These are phyloP conservation scores for Heliconius erato DNA, from an alignment of 2,888 invertebrate genomes.

Conservation along the genomic window DNA sequence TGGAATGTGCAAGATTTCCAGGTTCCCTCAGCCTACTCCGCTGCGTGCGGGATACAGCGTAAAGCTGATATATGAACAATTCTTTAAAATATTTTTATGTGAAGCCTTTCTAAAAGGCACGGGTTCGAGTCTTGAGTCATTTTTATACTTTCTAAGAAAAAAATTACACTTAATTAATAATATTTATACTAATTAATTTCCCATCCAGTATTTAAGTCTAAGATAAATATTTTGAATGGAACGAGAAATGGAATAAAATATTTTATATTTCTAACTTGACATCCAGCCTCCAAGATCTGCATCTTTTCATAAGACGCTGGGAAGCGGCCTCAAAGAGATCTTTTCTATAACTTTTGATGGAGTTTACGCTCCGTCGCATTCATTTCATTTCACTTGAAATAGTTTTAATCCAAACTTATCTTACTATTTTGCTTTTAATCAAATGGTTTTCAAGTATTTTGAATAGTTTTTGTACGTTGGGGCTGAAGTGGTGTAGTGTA, in stretches of 20 bases:
- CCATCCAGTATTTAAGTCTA: not conserved
- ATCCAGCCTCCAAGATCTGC: constrained; percentile 16
- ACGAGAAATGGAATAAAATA: constrained; percentile 7
- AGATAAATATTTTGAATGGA: not conserved
- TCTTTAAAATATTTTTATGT: too few species aligned
- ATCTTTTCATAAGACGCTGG: constrained; percentile 37
- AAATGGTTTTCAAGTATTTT: constrained; percentile 37
- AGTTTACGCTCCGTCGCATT: constrained; percentile 49
- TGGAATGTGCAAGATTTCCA: too few species aligned
- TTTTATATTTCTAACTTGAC: constrained; percentile 15
- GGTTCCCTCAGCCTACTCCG: too few species aligned
- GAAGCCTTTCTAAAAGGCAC: too few species aligned
- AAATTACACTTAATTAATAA: not conserved
- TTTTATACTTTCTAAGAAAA: too few species aligned
- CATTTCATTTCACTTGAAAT: constrained; percentile 47
- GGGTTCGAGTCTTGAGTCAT: too few species aligned
- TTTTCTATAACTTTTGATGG: constrained; percentile 52
- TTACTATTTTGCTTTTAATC: constrained; percentile 41
- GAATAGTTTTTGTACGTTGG: not conserved
- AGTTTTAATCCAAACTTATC: constrained; percentile 49
- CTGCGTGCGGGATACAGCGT: too few species aligned
- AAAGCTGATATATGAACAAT: too few species aligned
- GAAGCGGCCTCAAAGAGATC: constrained; percentile 45
- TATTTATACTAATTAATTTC: not conserved
- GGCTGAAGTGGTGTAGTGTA: too few species aligned